Percentiles rank a stretch among this genome's conserved stretches.
phyloP scores from a whole-genome alignment of 1,140 invertebrate genomes.

The Charaxes varanes region DNA sequence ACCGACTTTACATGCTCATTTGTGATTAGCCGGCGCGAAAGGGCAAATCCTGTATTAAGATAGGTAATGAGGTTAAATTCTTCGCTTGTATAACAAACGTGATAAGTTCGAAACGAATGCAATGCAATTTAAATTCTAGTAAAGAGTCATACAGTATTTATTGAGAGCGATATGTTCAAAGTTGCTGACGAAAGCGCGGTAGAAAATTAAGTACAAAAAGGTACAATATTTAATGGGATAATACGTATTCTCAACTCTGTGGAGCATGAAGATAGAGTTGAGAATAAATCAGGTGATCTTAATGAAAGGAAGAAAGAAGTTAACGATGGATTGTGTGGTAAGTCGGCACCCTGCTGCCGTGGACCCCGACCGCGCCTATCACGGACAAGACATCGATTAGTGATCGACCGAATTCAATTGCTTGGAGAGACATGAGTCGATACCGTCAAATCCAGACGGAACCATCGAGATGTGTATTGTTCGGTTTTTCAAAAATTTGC shows the following conservation, averaged over 20 bases:
- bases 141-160: conserved; percentile 41
- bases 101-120: conserved; percentile 22
- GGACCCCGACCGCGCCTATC: conserved; percentile 68
- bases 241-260: conserved; percentile 49
- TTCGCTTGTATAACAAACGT: conserved; percentile 31
- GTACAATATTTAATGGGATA: conserved; percentile 48
- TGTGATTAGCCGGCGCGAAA: conserved; percentile 73
- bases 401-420: conserved; percentile 74
- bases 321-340: conserved; percentile 74
- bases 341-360: conserved; percentile 72
- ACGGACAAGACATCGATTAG: conserved; percentile 73
- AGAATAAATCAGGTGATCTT: conserved; percentile 47
- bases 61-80: conserved; percentile 73
- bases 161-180: conserved; percentile 29
- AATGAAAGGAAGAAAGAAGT: conserved; percentile 72
- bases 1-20: conserved; percentile 72
- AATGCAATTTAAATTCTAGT: conserved; percentile 45
- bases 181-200: conserved; percentile 67
- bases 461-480: conserved; percentile 66
- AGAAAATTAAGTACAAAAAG: conserved; percentile 69
- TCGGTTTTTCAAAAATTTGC: conserved; percentile 71
- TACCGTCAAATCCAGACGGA: conserved; percentile 63
- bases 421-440: conserved; percentile 64
- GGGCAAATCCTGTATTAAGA: conserved; percentile 74
- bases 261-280: conserved; percentile 39